Evolutionary conservation across 1,140 invertebrate genomes (phyloP).

Genomic region (Drosophila melanogaster): Release_6_plus_ISO1_MT NT_033777.3:12172001-12172500

Average conservation of each 20-base stretch:
- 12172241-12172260: slow-evolving; percentile 56
- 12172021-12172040: slow-evolving; percentile 18
- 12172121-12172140: slow-evolving; percentile 53
- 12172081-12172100: slow-evolving; percentile 66
- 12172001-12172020: slow-evolving; percentile 64
- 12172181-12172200: slow-evolving; percentile 77
- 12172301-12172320: slow-evolving; percentile 3
- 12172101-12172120: slow-evolving; percentile 60
- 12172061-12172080: slow-evolving; percentile 7
- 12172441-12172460: slow-evolving; percentile 9
- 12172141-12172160: slow-evolving; percentile 42
- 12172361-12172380: slow-evolving; percentile 37
- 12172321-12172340: slow-evolving; percentile 5
- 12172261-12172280: slow-evolving; percentile 78
- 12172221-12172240: slow-evolving; percentile 23
- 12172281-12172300: slow-evolving; percentile 53
- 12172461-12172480: background rate
- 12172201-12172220: slow-evolving; percentile 60
- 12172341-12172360: slow-evolving; percentile 22
- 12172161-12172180: slow-evolving; percentile 63
- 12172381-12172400: slow-evolving; percentile 49
- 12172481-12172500: slow-evolving; percentile 18
- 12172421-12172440: slow-evolving; percentile 29
- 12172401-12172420: slow-evolving; percentile 38
- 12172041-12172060: slow-evolving; percentile 19